A percentile compares a stretch with the other conserved stretches of the same genome.
phyloP scores from a whole-genome alignment of 2,888 invertebrate genomes.

The Bhutanitis thaidina region DNA sequence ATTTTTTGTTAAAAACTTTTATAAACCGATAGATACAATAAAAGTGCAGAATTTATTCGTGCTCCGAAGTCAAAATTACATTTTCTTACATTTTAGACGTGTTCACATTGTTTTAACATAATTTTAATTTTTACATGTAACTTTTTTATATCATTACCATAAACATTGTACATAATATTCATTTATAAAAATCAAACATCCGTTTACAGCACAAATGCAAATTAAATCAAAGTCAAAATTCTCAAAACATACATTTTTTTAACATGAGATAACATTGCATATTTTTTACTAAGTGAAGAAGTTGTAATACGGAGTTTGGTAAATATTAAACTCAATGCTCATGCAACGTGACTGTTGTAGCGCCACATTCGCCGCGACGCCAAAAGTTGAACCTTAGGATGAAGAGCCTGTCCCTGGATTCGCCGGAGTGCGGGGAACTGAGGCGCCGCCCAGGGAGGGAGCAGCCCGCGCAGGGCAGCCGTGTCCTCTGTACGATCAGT shows the following conservation, averaged over 20 bases:
- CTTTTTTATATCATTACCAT: background rate
- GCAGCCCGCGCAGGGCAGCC: slow-evolving; percentile 77
- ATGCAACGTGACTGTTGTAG: slow-evolving; percentile 81
- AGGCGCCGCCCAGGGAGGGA: slow-evolving; percentile 82
- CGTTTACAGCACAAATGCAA: too few relatives aligned
- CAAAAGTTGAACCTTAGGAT: slow-evolving; percentile 98
- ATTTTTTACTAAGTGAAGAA: too few relatives aligned
- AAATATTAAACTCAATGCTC: slow-evolving; percentile 37
- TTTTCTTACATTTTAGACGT: slow-evolving; percentile 4
- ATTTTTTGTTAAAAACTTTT: too few relatives aligned
- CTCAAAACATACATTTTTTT: too few relatives aligned
- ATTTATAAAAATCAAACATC: background rate
- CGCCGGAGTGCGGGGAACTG: slow-evolving; percentile 93
- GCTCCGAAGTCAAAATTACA: slow-evolving; percentile 1
- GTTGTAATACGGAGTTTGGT: slow-evolving; percentile 16
- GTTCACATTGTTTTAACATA: background rate
- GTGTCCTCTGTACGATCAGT: slow-evolving; percentile 81
- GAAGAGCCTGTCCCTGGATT: slow-evolving; percentile 98
- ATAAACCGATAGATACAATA: too few relatives aligned
- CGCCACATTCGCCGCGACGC: slow-evolving; percentile 96
- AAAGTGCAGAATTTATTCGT: background rate
- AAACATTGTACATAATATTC: background rate
- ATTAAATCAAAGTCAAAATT: too few relatives aligned
- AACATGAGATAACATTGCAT: too few relatives aligned
- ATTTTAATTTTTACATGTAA: slow-evolving; percentile 2